These are phyloP conservation scores for Tychaedon coryphoeus DNA, from an alignment of 2,113 vertebrate genomes.

Conservation along the genomic window DNA sequence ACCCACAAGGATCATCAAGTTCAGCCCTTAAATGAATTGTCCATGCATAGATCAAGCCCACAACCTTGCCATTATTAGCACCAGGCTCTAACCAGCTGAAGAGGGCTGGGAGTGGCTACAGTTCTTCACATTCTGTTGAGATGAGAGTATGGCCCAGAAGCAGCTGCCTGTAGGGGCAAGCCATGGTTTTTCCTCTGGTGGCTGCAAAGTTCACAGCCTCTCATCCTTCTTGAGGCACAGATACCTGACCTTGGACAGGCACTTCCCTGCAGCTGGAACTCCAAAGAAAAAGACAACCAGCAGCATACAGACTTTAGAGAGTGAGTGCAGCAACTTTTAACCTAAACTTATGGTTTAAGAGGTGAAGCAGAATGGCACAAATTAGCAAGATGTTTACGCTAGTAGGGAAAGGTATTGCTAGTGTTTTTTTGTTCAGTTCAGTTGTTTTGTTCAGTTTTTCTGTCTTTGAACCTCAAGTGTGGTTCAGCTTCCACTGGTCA, in stretches of 20 bases:
- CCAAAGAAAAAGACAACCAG: background rate
- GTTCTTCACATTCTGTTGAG: background rate
- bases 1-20: background rate
- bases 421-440: fast-evolving
- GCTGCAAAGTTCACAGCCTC: fast-evolving
- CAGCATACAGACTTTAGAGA: background rate
- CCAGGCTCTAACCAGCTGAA: background rate
- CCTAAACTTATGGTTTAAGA: background rate
- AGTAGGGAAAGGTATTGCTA: background rate
- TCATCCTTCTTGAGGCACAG: fast-evolving
- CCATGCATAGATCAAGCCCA: background rate
- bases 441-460: background rate
- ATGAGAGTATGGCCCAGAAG: background rate
- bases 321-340: background rate
- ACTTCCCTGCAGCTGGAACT: background rate
- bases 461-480: background rate
- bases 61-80: background rate
- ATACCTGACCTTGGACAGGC: background rate
- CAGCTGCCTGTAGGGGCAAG: background rate
- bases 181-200: background rate
- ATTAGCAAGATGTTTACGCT: fast-evolving
- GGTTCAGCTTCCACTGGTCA: background rate
- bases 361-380: background rate
- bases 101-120: fast-evolving
- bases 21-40: background rate